Base-by-base conservation (phyloP, 2,888 invertebrate species). In the Steinernema scapterisci region DNA sequence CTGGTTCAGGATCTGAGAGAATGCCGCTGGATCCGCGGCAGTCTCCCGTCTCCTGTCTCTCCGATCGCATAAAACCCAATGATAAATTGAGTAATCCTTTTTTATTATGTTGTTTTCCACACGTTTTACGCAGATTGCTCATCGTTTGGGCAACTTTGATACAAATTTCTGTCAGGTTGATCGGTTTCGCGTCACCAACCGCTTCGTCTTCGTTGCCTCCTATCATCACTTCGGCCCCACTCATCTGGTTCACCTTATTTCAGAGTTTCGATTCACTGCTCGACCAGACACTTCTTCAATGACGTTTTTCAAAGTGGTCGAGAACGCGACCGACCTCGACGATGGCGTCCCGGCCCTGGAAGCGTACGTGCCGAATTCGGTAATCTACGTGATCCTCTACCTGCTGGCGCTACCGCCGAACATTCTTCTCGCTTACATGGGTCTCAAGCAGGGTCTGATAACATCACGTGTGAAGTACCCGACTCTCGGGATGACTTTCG, bases 311-410 rank as follows among this genome's bases (percentile, higher is more conserved):
- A 80, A 80, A 75, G 73, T 72, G 70, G 80, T 80, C 71, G 80
- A 80, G 21, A 79, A 80, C 71, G 44, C 71, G 44, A 63, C 63
- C 27, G 63, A 63, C 27, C 38, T 48, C 13, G 72, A 56, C 43
- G 72, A 72, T 19, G 52, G 56, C 23, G 81, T 81, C 16, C 73
- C 76, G 43, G 81, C 81, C 5, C 71, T 83, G 31, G 72, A 78
- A 43, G 73, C 75, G 21, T 81, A 81, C 52, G 56, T 81, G 23
- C 81, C 81, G 16, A 81, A 81, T 52, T 81, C 83, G 11, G 52
- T 83, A 23, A 81, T 81, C 56, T 81, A 81, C 52, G 76, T 81
- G 16, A 75, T 81, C 16, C 75, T 83, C 51, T 81, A 81, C 72
- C 46, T 83, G 21, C 21, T 81, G 48, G 81, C 81, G 11, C 71